Percentiles rank a stretch among this genome's conserved stretches.
These are phyloP conservation scores for Cariama cristata DNA, from an alignment of 2,113 vertebrate genomes.

Conservation along the genomic window DNA sequence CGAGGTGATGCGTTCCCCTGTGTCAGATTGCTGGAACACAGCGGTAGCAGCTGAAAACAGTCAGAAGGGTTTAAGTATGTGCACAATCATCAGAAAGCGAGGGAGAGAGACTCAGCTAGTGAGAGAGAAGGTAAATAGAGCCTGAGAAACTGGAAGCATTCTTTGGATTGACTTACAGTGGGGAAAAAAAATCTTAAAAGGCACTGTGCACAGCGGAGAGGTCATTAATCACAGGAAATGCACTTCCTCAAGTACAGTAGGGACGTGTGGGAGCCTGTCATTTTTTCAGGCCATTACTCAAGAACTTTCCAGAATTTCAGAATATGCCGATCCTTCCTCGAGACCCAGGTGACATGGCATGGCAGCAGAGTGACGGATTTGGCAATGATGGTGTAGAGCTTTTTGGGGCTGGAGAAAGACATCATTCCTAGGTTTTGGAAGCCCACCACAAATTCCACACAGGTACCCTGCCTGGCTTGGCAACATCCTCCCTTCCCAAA, in stretches of 20 bases:
- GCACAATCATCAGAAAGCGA: constrained; percentile 59
- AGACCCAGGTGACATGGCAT: background rate
- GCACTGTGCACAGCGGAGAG: background rate
- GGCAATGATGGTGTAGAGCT: background rate
- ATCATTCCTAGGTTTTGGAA: background rate
- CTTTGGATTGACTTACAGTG: constrained; percentile 35
- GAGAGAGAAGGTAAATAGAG: constrained; percentile 63
- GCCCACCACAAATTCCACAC: background rate
- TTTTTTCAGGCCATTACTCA: constrained; percentile 9
- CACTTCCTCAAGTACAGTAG: constrained; percentile 36
- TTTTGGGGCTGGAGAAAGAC: background rate
- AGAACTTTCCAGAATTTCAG: constrained; percentile 16
- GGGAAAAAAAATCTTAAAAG: constrained; percentile 46
- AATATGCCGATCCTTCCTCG: background rate
- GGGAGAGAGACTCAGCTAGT: constrained; percentile 27
- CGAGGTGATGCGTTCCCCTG: constrained; percentile 28
- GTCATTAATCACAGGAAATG: constrained; percentile 34
- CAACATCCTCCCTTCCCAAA: background rate
- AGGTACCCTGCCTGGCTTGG: background rate
- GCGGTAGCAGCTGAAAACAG: constrained; percentile 63
- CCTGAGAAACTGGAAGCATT: constrained; percentile 68
- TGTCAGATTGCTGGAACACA: constrained; percentile 51
- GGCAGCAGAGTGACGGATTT: background rate
- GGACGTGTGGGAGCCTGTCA: background rate
- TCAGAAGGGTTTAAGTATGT: constrained; percentile 68